These are phyloP conservation scores for Aethina tumida DNA, from an alignment of 1,140 invertebrate genomes.

Conservation along the genomic window DNA sequence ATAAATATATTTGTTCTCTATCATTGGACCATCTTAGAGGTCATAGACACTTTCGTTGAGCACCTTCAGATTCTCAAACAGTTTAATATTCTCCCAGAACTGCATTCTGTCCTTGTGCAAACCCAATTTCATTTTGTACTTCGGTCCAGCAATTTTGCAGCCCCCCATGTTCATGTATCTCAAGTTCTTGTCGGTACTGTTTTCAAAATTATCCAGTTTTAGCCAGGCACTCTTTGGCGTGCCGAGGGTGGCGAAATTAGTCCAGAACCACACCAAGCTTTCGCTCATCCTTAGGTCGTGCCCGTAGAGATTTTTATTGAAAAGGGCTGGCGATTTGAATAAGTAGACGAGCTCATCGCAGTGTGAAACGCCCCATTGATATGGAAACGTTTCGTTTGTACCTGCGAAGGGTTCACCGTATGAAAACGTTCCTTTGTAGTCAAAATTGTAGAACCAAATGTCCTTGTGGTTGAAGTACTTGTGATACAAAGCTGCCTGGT, in stretches of 20 bases:
- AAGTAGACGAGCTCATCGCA: slow-evolving; percentile 28
- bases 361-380: slow-evolving; percentile 21
- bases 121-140: no score
- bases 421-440: slow-evolving; percentile 17
- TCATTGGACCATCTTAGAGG: no score
- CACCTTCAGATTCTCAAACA: no score
- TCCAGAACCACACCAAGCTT: slow-evolving; percentile 20
- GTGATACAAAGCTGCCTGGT: slow-evolving; percentile 17
- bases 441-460: slow-evolving; percentile 23
- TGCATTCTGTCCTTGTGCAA: no score
- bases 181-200: no score
- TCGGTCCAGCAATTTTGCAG: no score
- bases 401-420: slow-evolving; percentile 18
- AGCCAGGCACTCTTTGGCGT: no score
- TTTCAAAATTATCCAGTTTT: no score
- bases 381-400: slow-evolving; percentile 13
- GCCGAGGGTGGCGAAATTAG: slow-evolving; percentile 23
- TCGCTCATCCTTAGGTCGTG: slow-evolving; percentile 22
- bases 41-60: no score
- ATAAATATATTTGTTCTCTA: no score
- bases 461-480: slow-evolving; percentile 11
- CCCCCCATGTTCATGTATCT: no score
- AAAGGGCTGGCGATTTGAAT: slow-evolving; percentile 19
- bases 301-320: slow-evolving; percentile 7
- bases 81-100: no score